phyloP scores from a whole-genome alignment of 2,797 vertebrate species.

The Trichosurus vulpecula region DNA sequence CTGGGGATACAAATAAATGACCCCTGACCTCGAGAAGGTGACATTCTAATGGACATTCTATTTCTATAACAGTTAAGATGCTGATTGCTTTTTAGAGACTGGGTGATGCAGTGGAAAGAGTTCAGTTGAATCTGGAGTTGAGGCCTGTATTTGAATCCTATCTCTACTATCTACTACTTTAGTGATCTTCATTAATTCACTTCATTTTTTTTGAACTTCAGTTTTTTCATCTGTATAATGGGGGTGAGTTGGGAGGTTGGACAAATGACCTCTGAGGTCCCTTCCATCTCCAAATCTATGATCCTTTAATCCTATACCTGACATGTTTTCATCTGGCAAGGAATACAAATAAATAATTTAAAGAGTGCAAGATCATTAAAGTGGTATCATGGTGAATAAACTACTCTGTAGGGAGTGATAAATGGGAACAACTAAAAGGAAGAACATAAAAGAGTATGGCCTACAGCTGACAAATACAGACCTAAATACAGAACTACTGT shows the following conservation, averaged over 20 bases:
- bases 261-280: not conserved
- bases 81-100: not conserved
- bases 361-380: slow-evolving; percentile 5
- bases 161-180: not conserved
- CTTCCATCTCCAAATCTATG: slow-evolving; percentile 4
- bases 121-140: not conserved
- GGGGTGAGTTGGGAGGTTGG: not conserved
- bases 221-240: not conserved
- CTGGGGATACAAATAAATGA: not conserved
- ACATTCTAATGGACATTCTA: not conserved
- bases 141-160: not conserved
- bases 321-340: slow-evolving; percentile 21
- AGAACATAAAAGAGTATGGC: slow-evolving; percentile 5
- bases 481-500: slow-evolving; percentile 36
- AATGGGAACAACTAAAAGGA: not conserved
- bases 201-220: not conserved
- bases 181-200: not conserved
- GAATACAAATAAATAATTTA: slow-evolving; percentile 25
- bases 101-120: not conserved
- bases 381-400: slow-evolving; percentile 11
- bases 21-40: not conserved
- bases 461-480: slow-evolving; percentile 23
- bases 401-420: slow-evolving; percentile 14
- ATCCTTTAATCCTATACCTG: slow-evolving; percentile 28
- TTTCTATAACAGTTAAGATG: not conserved